Conservation (phyloP, 92 coral and sea anemone genomes). For the Parazoanthus atlanticus region DNA sequence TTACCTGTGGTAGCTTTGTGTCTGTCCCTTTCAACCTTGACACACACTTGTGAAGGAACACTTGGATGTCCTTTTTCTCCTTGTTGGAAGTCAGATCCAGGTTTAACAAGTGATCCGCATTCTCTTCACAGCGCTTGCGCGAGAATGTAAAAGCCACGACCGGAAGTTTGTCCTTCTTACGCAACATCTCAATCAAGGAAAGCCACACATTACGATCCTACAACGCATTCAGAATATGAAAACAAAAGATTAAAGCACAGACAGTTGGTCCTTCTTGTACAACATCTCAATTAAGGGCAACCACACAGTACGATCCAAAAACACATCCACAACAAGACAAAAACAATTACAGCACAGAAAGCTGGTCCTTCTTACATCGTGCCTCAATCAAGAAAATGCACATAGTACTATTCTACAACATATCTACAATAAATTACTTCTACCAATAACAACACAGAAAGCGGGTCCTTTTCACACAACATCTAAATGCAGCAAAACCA, state of each 20-base stretch:
- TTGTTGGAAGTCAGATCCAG: conserved; percentile 76
- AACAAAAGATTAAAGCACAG: neutral
- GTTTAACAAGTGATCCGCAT: conserved; percentile 82
- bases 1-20: too few relatives aligned
- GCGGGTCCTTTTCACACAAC: too few relatives aligned
- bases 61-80: conserved; percentile 84
- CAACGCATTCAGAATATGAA: neutral
- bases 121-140: conserved; percentile 84
- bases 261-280: neutral
- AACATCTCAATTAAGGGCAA: neutral
- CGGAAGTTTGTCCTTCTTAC: conserved; percentile 86
- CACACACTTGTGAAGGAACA: conserved; percentile 79
- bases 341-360: too few relatives aligned
- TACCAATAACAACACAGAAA: too few relatives aligned
- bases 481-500: too few relatives aligned
- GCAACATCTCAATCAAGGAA: conserved; percentile 81
- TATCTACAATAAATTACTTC: too few relatives aligned
- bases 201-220: conserved; percentile 94
- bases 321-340: too few relatives aligned
- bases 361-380: too few relatives aligned
- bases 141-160: conserved; percentile 97
- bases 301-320: neutral
- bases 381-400: too few relatives aligned
- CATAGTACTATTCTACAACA: too few relatives aligned
- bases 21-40: conserved; percentile 73